These are phyloP conservation scores for Nudaria mundana DNA, from an alignment of 2,888 invertebrate genomes.

Conservation along the genomic window DNA sequence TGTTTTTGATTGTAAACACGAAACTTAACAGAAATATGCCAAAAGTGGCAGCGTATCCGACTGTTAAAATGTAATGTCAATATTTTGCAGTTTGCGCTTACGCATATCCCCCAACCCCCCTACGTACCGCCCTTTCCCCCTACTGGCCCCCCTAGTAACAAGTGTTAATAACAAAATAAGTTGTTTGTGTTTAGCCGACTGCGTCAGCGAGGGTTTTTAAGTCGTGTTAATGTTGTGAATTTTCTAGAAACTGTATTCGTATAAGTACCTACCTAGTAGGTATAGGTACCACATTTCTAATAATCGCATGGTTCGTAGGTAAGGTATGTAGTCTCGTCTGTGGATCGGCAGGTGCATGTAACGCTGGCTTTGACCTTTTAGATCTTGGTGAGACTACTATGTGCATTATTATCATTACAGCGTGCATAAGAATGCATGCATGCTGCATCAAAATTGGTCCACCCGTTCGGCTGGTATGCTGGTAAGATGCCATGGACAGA, in stretches of 20 bases:
- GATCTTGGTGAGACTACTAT: no score
- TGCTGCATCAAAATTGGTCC: no score
- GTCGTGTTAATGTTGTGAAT: neutral
- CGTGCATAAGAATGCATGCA: no score
- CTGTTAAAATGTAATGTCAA: slow-evolving; percentile 30
- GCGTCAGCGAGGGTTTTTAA: neutral
- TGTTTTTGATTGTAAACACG: slow-evolving; percentile 15
- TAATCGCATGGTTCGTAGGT: no score
- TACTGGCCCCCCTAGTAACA: slow-evolving; percentile 1
- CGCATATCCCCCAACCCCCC: slow-evolving; percentile 5
- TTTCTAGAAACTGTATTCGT: neutral
- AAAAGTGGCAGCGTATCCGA: slow-evolving; percentile 13
- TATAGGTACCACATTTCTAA: no score
- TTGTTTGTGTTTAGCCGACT: neutral
- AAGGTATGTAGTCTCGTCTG: no score
- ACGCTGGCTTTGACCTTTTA: no score
- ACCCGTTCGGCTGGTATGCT: no score
- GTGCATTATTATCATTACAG: no score
- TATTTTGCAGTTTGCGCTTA: slow-evolving; percentile 34
- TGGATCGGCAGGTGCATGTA: no score
- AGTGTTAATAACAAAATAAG: neutral
- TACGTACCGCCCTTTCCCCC: neutral
- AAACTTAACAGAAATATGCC: slow-evolving; percentile 20
- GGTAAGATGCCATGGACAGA: no score
- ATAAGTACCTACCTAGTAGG: no score